phyloP scores from a whole-genome alignment of 2,113 vertebrate genomes.

The Morone chrysops region DNA sequence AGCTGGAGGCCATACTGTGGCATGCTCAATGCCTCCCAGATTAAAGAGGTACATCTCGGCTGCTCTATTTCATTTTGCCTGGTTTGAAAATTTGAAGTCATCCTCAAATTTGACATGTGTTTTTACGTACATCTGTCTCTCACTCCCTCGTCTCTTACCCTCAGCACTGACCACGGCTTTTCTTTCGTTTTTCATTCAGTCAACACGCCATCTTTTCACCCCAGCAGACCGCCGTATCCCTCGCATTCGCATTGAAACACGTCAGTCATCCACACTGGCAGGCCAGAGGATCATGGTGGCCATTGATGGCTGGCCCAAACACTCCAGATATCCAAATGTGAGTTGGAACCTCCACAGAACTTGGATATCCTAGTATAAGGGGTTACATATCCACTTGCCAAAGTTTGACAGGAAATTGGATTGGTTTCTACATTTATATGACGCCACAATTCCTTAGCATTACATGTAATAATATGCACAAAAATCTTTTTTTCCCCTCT shows the following conservation, averaged over 20 bases:
- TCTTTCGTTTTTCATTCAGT: conserved; percentile 77
- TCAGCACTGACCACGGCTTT: background rate
- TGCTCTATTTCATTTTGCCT: background rate
- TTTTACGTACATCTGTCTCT: background rate
- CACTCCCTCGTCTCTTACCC: background rate
- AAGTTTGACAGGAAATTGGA: rapidly evolving
- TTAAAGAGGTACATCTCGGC: conserved; percentile 90
- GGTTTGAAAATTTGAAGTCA: background rate
- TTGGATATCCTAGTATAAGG: background rate
- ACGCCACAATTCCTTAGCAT: background rate
- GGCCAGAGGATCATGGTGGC: conserved; percentile 97
- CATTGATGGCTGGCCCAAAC: conserved; percentile 95
- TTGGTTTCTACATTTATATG: background rate
- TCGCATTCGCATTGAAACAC: conserved; percentile 96
- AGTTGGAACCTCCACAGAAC: conserved; percentile 52
- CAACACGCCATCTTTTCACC: conserved; percentile 95
- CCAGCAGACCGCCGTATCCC: conserved; percentile 95
- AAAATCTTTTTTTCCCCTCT: background rate
- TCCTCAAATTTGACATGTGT: background rate
- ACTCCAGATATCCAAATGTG: conserved; percentile 98
- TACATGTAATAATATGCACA: background rate
- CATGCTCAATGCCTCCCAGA: conserved; percentile 93
- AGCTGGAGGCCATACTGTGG: conserved; percentile 97
- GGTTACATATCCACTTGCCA: background rate
- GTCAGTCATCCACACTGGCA: conserved; percentile 89